Conservation (phyloP, 2,113 vertebrate species). For the Peromyscus maniculatus region DNA sequence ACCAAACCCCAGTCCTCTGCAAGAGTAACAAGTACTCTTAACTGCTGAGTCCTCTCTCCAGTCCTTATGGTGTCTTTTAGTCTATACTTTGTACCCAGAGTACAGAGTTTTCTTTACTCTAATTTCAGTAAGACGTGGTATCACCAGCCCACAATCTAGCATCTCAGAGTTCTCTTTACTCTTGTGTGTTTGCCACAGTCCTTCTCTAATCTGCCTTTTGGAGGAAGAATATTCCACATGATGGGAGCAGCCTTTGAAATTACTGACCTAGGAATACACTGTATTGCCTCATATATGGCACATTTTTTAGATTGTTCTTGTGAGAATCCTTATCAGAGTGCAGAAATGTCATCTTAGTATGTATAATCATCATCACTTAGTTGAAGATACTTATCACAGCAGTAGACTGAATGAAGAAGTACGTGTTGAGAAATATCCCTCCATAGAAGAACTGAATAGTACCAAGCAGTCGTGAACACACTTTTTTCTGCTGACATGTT, state of each 20-base stretch:
- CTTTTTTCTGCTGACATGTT: constrained; percentile 44
- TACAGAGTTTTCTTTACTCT: not conserved
- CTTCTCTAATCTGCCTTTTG: not conserved
- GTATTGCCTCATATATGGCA: not conserved
- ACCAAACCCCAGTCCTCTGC: not conserved
- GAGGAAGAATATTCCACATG: not conserved
- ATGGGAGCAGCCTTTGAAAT: not conserved
- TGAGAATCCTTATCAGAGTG: constrained; percentile 2
- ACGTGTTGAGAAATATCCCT: not conserved
- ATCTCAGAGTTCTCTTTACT: not conserved
- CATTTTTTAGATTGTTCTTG: not conserved
- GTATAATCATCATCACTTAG: constrained; percentile 34
- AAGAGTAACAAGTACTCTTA: not conserved
- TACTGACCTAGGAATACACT: not conserved
- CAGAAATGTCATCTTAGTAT: constrained; percentile 16
- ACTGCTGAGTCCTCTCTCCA: not conserved
- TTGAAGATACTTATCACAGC: constrained; percentile 24
- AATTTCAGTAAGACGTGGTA: not conserved
- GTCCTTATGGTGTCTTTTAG: not conserved
- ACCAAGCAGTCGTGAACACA: not conserved
- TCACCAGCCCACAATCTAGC: not conserved
- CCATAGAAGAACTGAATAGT: not conserved
- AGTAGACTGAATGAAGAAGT: not conserved
- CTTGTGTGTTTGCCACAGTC: not conserved
- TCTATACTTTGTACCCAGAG: not conserved